Percentiles rank a stretch among this genome's conserved stretches.
phyloP scores from a whole-genome alignment of 2,113 vertebrate genomes.

The Hippocampus guttulatus region DNA sequence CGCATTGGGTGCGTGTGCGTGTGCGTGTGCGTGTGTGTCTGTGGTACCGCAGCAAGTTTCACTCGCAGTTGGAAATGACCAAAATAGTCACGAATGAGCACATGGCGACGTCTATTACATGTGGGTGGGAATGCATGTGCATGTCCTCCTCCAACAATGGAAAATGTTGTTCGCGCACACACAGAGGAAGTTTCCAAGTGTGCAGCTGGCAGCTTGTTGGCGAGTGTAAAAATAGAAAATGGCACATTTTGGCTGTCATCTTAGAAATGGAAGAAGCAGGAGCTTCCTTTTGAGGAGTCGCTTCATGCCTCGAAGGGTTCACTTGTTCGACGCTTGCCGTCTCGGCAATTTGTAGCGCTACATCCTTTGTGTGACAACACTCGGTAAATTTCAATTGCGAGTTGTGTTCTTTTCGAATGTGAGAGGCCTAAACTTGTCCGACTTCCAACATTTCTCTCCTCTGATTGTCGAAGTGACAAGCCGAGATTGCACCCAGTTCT shows the following conservation, averaged over 20 bases:
- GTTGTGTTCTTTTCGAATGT: no score
- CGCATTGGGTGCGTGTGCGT: not conserved
- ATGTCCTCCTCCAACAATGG: constrained; percentile 35
- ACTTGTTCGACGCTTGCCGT: not conserved
- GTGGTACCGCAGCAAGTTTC: not conserved
- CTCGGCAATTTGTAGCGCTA: no score
- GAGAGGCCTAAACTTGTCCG: no score
- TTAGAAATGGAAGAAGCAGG: constrained; percentile 30
- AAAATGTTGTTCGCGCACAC: constrained; percentile 28
- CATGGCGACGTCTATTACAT: not conserved
- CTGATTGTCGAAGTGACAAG: no score
- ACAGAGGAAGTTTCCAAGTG: constrained; percentile 40
- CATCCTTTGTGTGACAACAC: no score
- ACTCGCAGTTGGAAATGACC: constrained; percentile 9
- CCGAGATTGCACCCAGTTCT: no score
- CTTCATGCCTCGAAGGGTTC: not conserved
- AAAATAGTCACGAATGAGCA: not conserved
- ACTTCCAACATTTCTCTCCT: no score
- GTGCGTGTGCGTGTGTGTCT: constrained; percentile 1
- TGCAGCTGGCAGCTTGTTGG: constrained; percentile 32
- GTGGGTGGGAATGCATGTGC: constrained; percentile 3
- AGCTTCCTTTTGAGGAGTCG: not conserved
- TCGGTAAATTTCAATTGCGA: no score
- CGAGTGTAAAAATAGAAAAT: constrained; percentile 50
- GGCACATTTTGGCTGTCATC: constrained; percentile 11